Conservation (phyloP, 2,113 vertebrate genomes). For the Neopipo cinnamomea region DNA sequence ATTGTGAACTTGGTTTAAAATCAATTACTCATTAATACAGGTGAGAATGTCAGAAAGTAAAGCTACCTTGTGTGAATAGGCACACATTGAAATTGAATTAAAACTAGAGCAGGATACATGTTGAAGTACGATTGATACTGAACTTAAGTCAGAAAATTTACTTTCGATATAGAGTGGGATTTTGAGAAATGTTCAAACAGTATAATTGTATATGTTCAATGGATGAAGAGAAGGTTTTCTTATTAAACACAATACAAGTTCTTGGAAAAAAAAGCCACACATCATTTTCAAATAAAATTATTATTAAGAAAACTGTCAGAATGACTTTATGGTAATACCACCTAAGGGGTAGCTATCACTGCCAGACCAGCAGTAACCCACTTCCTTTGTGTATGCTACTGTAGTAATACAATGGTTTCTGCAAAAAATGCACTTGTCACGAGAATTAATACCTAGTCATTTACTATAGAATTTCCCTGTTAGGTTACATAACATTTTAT, state of each 20-base stretch:
- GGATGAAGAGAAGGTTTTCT: not conserved
- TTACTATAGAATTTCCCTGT: not conserved
- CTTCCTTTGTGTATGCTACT: not conserved
- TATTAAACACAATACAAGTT: not conserved
- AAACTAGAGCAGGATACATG: not conserved
- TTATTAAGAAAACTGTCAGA: conserved; percentile 16
- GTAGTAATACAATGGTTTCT: not conserved
- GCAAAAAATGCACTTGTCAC: not conserved
- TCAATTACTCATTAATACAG: not conserved
- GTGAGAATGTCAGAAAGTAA: not conserved
- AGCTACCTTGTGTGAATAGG: not conserved
- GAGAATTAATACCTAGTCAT: not conserved
- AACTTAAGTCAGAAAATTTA: not conserved
- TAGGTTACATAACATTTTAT: not conserved
- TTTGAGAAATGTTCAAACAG: not conserved
- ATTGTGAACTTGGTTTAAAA: not conserved
- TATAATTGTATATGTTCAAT: not conserved
- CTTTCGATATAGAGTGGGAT: not conserved
- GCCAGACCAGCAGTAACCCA: not conserved
- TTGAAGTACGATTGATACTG: not conserved
- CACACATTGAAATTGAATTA: not conserved
- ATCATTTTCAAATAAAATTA: not conserved
- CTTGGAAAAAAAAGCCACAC: not conserved
- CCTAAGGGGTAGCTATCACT: not conserved
- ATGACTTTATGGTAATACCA: not conserved